Evolutionary conservation across 2,113 vertebrate genomes (phyloP), one percentile per base, ranked within the genome.

Genomic region (Coryphaenoides rupestris): DNA sequence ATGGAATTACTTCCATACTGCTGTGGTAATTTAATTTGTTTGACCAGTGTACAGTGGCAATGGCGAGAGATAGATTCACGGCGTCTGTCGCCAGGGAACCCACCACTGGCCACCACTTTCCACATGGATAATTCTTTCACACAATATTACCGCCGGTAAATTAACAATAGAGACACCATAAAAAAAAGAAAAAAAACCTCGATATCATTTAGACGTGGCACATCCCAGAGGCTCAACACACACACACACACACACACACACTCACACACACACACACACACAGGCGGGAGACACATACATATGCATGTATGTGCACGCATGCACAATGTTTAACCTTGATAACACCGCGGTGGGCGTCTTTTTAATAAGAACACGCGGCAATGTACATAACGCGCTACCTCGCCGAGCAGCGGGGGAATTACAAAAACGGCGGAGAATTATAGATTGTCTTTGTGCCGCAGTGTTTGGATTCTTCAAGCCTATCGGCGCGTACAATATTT

Each of bases 1-100:
- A 96, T 95, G 93, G 94, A 95, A 96, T 96, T 93, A 95, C 93
- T 92, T 92, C 93, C 94, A 95, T 95, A 93, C 91, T 94, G 92
- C 84, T 89, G 87, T 85, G 86, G 91, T 96, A 93, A 95, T 98
- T 95, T 92, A 94, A 96, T 95, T 95, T 94, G 90, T 94, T 92
- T 94, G 92, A 94, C 92, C 93, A n/a, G 47, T n/a, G 87, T 88
- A 92, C 86, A 78, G 87, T 89, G n/a, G 87, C 81, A 87, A 82
- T 89, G 90, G 86, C 87, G 84, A 93, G 93, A 91, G 92, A 93
- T 89, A 92, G 89, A 94, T 92, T 92, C 78, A 84, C 80, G 88
- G 85, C 85, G 77, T 79, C 90, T n/a, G 91, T 89, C 89, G 85
- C 82, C 13, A 87, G 88, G 78, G 88, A 91, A 75, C 81, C 88